These are phyloP conservation scores for Catocala nupta DNA, from an alignment of 2,888 invertebrate genomes.

Conservation along the genomic window DNA sequence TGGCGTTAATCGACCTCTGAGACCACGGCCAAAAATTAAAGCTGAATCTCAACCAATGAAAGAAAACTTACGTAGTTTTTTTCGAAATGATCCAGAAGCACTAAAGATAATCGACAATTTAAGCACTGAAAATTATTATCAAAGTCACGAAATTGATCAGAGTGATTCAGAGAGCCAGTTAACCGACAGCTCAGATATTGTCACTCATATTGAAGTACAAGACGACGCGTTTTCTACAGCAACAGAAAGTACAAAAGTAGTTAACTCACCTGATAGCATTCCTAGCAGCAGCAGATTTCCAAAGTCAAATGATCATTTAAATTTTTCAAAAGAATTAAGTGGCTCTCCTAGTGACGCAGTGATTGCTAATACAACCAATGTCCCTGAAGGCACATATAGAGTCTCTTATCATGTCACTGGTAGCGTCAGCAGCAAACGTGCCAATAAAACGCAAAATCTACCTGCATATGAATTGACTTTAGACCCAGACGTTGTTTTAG, in stretches of 20 bases:
- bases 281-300: slow-evolving; percentile 71
- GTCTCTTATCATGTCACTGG: slow-evolving; percentile 84
- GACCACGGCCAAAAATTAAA: slow-evolving; percentile 88
- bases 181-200: slow-evolving; percentile 59
- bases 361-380: slow-evolving; percentile 45
- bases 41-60: slow-evolving; percentile 67
- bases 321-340: slow-evolving; percentile 51
- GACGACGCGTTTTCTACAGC: slow-evolving; percentile 55
- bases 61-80: slow-evolving; percentile 74
- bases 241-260: slow-evolving; percentile 59
- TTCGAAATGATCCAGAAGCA: slow-evolving; percentile 63
- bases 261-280: slow-evolving; percentile 47
- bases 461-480: slow-evolving; percentile 80
- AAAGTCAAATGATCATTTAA: slow-evolving; percentile 74
- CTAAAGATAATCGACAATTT: slow-evolving; percentile 65
- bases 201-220: slow-evolving; percentile 53
- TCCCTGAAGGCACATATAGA: slow-evolving; percentile 81
- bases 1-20: slow-evolving; percentile 90
- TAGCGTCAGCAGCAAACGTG: slow-evolving; percentile 82
- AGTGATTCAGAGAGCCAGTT: slow-evolving; percentile 35
- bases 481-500: slow-evolving; percentile 80
- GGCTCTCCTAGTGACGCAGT: slow-evolving; percentile 46
- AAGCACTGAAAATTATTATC: slow-evolving; percentile 67
- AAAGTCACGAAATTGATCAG: slow-evolving; percentile 54
- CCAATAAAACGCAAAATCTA: slow-evolving; percentile 78